Evolutionary conservation across 2,797 vertebrate species (phyloP), one percentile per base, ranked within the genome.

Genomic region (Salmo trutta): DNA sequence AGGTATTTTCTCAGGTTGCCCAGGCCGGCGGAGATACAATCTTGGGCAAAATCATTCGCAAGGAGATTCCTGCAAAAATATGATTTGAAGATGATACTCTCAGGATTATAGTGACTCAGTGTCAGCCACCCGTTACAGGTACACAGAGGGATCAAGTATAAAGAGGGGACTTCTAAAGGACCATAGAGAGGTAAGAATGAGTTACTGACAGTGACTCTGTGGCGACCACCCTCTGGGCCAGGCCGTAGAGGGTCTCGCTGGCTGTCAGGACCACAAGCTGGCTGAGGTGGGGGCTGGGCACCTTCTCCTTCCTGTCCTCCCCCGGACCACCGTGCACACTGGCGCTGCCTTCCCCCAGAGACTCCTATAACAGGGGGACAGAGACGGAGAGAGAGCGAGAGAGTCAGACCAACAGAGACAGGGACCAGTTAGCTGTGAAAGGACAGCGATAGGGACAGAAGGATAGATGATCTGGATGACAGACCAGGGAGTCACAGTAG

Each of bases 301-400:
- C 96, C 85, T 99, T 99, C 92, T 99, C 97, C 88, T 98, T 99
- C 77, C 95, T 93, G 87, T 99, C 98, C 90, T 99, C 98, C n/a
- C 91, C 84, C 47, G 95, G 89, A 29, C 93, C 90, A 27, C 93
- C 90, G 1, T 97, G 95, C 19, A 94, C 91, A 31, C 94, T 94
- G 1, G 91, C n/a, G 54, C 16, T 15, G 0, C 87, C 91, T 92
- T 99, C 98, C 59, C 90, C 84, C 10, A 89, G 91, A 4, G 95
- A 91, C 84, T 99, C 98, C 97, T 99, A 83, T 24, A 79, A 65
- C n/a, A 16, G 47, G 19, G 27, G 21, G n/a, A 66, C 17, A 79
- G 17, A 87, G 78, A 80, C 59, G 82, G 3, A 74, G 52, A 76
- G 7, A 69, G 16, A 31, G 56, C 24, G 6, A n/a, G 33, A 47